Conservation (phyloP, 2,113 vertebrate species). For the Alethe castanea region DNA sequence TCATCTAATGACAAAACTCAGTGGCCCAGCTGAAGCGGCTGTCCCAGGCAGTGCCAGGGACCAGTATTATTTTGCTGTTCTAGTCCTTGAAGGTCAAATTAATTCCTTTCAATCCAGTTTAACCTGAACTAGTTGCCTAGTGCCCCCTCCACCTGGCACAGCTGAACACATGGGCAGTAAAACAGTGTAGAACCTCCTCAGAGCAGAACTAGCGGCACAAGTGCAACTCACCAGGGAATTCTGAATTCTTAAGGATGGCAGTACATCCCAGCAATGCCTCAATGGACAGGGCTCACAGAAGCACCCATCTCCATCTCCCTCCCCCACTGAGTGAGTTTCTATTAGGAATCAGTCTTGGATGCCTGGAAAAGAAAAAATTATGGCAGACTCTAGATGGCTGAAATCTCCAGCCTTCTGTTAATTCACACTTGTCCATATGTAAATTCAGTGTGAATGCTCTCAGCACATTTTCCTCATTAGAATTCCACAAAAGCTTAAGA, state of each 20-base stretch:
- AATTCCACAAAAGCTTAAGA: neutral
- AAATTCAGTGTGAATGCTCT: neutral
- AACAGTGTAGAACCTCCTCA: neutral
- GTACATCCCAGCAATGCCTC: neutral
- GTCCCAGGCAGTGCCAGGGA: neutral
- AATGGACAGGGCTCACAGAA: neutral
- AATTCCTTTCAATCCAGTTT: neutral
- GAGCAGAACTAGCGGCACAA: neutral
- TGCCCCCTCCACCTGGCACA: neutral
- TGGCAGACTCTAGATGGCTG: neutral
- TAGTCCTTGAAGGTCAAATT: neutral
- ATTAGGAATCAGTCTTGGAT: neutral
- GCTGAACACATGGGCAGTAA: neutral
- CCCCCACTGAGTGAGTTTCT: neutral
- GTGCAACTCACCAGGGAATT: accelerated
- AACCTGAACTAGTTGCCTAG: neutral
- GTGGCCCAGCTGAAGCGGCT: neutral
- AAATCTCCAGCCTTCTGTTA: neutral
- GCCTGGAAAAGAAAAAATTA: neutral
- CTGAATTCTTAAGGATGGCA: neutral
- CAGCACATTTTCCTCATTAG: neutral
- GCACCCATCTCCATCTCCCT: neutral
- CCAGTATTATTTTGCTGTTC: neutral
- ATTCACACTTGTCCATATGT: neutral
- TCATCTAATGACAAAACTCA: neutral